Evolutionary conservation across 2,888 invertebrate genomes (phyloP).

Genomic region (Orchestes rusci): DNA sequence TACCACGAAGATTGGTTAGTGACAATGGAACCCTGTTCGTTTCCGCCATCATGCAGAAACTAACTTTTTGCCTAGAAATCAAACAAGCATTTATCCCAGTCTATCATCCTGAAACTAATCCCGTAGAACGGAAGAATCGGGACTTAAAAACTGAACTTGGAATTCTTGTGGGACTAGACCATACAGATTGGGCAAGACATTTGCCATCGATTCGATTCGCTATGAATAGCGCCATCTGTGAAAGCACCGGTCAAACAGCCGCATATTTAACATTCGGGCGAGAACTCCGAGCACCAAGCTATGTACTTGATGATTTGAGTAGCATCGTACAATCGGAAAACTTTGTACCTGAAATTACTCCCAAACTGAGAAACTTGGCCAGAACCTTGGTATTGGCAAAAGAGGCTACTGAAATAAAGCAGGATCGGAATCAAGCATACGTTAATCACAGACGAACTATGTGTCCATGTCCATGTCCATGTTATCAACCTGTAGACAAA

Average conservation of each 20-base stretch:
- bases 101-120: conserved; percentile 28
- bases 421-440: too few species aligned
- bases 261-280: conserved; percentile 37
- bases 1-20: conserved; percentile 33
- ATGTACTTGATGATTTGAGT: conserved; percentile 22
- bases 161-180: conserved; percentile 31
- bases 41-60: conserved; percentile 34
- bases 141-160: conserved; percentile 34
- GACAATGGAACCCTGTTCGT: conserved; percentile 39
- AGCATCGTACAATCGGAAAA: not conserved
- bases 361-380: not conserved
- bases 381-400: not conserved
- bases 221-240: conserved; percentile 35
- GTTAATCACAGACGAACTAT: too few species aligned
- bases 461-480: too few species aligned
- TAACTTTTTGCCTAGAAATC: conserved; percentile 30
- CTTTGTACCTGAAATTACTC: conserved; percentile 6
- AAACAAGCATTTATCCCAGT: conserved; percentile 29
- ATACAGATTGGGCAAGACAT: conserved; percentile 33
- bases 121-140: conserved; percentile 29
- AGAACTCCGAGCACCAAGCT: conserved; percentile 35
- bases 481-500: too few species aligned
- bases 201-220: conserved; percentile 37
- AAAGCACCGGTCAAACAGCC: conserved; percentile 33
- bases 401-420: not conserved